Evolutionary conservation across 92 coral and sea anemone genomes (phyloP).

Genomic region (Chrysogorgia sp.): DNA sequence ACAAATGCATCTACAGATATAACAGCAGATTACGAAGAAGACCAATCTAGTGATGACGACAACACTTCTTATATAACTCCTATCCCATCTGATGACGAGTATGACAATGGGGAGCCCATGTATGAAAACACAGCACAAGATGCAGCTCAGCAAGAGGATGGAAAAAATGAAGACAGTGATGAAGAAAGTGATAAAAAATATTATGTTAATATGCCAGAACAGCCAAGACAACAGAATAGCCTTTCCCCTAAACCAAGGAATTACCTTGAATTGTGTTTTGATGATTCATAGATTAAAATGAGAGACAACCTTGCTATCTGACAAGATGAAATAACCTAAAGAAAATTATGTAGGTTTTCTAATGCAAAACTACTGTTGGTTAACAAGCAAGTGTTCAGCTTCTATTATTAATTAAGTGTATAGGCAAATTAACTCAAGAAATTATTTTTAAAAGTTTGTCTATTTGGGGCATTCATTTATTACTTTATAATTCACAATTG

Average conservation of each 20-base stretch:
- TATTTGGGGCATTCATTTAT: too few relatives aligned
- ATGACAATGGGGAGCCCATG: background rate
- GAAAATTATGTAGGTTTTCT: too few relatives aligned
- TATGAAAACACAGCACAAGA: background rate
- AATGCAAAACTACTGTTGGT: too few relatives aligned
- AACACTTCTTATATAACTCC: slow-evolving; percentile 26
- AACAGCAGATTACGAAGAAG: slow-evolving; percentile 23
- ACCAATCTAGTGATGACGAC: slow-evolving; percentile 31
- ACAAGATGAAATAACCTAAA: too few relatives aligned
- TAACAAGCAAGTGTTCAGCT: too few relatives aligned
- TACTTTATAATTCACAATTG: too few relatives aligned
- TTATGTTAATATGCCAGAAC: background rate
- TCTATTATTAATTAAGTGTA: too few relatives aligned
- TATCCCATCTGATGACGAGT: slow-evolving; percentile 30
- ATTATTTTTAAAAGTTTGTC: too few relatives aligned
- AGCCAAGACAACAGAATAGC: background rate
- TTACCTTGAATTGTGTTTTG: slow-evolving; percentile 41
- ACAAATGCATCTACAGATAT: slow-evolving; percentile 38
- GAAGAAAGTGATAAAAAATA: background rate
- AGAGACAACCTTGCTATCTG: too few relatives aligned
- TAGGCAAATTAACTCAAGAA: too few relatives aligned
- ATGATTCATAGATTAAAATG: slow-evolving; percentile 12
- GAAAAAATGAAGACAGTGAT: background rate
- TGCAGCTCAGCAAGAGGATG: background rate
- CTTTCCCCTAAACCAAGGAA: slow-evolving; percentile 28